Evolutionary conservation across 1,140 invertebrate genomes (phyloP).

Genomic region (Meloidogyne exigua): DNA sequence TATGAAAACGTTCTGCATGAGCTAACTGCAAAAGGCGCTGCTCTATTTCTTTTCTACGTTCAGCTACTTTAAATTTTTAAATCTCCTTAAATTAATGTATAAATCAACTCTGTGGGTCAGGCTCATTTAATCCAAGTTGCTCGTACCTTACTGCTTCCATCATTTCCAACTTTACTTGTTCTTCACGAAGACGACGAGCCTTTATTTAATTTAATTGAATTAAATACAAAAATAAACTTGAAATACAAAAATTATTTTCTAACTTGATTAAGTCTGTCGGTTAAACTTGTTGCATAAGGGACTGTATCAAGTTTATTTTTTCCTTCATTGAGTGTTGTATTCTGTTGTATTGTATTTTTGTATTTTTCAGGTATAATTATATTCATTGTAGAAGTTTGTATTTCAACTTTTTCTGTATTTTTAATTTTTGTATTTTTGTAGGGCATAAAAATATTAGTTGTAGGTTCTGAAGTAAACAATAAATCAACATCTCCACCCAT

Average conservation of each 20-base stretch:
- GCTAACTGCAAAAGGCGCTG: conserved; percentile 12
- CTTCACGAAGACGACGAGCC: conserved; percentile 16
- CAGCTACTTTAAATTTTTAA: neutral
- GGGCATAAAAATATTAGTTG: no score
- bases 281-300: conserved; percentile 2
- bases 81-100: no score
- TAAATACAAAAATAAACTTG: neutral
- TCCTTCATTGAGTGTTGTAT: neutral
- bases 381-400: conserved; percentile 3
- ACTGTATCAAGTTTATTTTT: neutral
- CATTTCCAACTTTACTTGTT: conserved; percentile 25
- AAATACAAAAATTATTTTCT: neutral
- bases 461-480: no score
- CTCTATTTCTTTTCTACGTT: conserved; percentile 18
- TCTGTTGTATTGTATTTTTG: neutral
- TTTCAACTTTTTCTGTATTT: neutral
- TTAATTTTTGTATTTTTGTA: neutral
- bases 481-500: no score
- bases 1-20: conserved; percentile 16
- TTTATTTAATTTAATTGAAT: neutral
- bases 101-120: conserved; percentile 6
- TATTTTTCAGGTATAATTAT: neutral
- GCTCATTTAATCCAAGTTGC: conserved; percentile 20
- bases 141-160: conserved; percentile 21
- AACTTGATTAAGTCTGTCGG: conserved; percentile 18